A percentile compares a stretch with the other conserved stretches of the same genome.
These are phyloP conservation scores for Saccopteryx bilineata DNA, from an alignment of 2,113 vertebrate species.

Conservation along the genomic window DNA sequence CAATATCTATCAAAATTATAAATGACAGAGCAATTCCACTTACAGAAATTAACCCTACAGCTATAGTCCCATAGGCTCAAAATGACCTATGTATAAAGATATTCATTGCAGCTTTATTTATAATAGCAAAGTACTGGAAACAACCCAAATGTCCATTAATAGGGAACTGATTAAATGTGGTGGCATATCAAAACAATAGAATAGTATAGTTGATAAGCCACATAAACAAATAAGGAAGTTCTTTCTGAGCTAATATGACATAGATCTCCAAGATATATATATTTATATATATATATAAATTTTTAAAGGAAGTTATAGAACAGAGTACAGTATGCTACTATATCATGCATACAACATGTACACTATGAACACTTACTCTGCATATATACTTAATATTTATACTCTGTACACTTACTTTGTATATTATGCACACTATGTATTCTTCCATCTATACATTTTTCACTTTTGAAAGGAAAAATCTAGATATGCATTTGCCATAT, in stretches of 20 bases:
- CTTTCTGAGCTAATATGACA: not conserved
- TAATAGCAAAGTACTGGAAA: conserved; percentile 67
- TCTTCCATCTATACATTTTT: conserved; percentile 22
- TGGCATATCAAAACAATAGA: not conserved
- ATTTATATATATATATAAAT: not conserved
- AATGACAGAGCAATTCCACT: not conserved
- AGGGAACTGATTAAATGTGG: conserved; percentile 38
- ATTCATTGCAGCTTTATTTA: conserved; percentile 26
- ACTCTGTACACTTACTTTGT: not conserved
- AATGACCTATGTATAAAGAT: not conserved
- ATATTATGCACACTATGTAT: not conserved
- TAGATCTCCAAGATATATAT: not conserved
- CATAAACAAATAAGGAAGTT: conserved; percentile 44
- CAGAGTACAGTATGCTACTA: not conserved
- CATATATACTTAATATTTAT: not conserved
- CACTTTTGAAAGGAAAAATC: not conserved
- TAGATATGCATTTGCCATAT: not conserved
- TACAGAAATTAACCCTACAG: conserved; percentile 3
- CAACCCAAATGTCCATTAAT: conserved; percentile 31
- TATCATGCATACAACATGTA: not conserved
- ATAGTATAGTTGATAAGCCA: not conserved
- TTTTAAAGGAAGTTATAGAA: conserved; percentile 1
- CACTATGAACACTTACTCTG: conserved; percentile 8
- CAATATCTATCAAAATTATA: not conserved
- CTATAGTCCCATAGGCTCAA: not conserved